Evolutionary conservation across 2,113 vertebrate species (phyloP).

Genomic region (Elephantulus edwardii): DNA sequence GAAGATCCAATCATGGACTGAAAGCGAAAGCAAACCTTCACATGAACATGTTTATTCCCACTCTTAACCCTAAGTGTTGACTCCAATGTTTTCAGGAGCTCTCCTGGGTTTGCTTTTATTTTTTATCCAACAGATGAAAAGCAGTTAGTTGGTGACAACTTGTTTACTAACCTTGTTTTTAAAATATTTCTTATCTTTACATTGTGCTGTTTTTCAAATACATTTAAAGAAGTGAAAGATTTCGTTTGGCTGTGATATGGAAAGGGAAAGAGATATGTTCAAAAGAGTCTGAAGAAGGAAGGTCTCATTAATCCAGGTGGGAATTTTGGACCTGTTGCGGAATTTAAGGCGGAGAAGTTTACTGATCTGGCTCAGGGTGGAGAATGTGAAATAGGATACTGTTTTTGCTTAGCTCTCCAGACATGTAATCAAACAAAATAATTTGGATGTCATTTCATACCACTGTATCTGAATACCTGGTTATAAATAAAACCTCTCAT

Average conservation of each 20-base stretch:
- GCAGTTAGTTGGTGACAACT: background rate
- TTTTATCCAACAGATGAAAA: background rate
- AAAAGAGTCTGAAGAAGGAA: background rate
- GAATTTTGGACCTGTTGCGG: background rate
- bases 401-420: slow-evolving; percentile 19
- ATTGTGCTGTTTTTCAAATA: background rate
- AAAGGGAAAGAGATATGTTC: background rate
- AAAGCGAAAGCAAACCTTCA: background rate
- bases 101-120: background rate
- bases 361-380: background rate
- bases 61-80: background rate
- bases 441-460: slow-evolving; percentile 70
- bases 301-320: background rate
- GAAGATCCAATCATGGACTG: background rate
- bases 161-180: background rate
- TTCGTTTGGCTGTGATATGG: background rate
- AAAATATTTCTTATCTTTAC: background rate
- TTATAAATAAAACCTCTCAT: slow-evolving; percentile 80
- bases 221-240: background rate
- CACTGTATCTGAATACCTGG: slow-evolving; percentile 70
- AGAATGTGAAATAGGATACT: background rate
- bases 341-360: background rate
- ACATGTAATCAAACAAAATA: slow-evolving; percentile 59
- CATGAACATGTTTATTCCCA: background rate
- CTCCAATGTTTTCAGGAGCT: background rate